Base-by-base conservation (phyloP, 2,888 invertebrate genomes). In the Caenorhabditis sp. region DNA sequence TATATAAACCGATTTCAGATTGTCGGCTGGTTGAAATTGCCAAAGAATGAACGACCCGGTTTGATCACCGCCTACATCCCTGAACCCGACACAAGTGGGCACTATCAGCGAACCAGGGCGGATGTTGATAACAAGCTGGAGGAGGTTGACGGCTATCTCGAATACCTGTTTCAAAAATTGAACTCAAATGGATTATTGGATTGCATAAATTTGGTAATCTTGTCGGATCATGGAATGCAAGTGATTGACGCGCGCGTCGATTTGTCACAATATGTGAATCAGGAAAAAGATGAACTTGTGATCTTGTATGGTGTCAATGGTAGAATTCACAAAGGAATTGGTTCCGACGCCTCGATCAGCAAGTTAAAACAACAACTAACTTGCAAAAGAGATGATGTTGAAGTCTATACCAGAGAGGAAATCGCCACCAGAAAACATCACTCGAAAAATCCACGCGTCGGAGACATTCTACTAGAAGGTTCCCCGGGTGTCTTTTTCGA, bases 61-160 rank as follows among this genome's bases (percentile, higher is more conserved):
- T 68, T 85, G 4, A 81, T 85, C n/a, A 82, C 80, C 51, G 84
- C 84, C n/a, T 85, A 85, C 59, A 75, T 84, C 43, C 83, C 82
- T 58, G 84, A 85, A 62, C 84, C 84, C 19, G 85, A 85, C 64
- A 70, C 66, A 36, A 78, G 81, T 24, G 84, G 83, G 1, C 85
- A 85, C 58, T 83, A 75, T 51, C 66, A 71, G 58, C 43, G 57
- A 1, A 54, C 23, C 14, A 63, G 60, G 27, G 58, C 71, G 23
- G 64, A 68, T 62, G 77, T 82, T 23, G 76, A 83, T 60, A 58
- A 76, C n/a, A 78, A 78, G 19, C 70, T 84, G 43, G 70, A 37
- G 10, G 76, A 80, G 61, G 31, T 83, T 37, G 83, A 83, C 58
- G 59, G 71, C 1, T 66, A 75, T 19, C 55, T 83, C 10, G 81